Conservation (phyloP, 2,797 vertebrate species). For the Balearica regulorum region DNA sequence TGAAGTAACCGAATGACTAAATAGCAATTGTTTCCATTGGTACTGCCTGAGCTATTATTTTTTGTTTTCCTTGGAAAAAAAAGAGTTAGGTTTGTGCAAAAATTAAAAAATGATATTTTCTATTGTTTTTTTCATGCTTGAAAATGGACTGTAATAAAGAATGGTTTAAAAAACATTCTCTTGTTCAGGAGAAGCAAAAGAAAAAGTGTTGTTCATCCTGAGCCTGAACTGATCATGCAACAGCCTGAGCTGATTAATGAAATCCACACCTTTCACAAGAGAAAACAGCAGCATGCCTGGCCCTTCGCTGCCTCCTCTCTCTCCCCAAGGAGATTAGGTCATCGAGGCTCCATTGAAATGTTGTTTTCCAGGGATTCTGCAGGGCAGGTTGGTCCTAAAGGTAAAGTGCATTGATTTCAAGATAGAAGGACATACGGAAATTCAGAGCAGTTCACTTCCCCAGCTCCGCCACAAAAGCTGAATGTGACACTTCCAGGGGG, state of each 20-base stretch:
- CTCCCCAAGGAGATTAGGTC: neutral
- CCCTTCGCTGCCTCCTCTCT: neutral
- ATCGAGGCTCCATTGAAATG: neutral
- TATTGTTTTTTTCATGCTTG: neutral
- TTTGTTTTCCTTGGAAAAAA: neutral
- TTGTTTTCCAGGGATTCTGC: constrained; percentile 19
- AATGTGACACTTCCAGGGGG: neutral
- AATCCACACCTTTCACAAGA: neutral
- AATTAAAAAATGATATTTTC: neutral
- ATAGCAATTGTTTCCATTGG: neutral
- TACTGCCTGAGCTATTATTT: neutral
- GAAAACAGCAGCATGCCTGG: neutral
- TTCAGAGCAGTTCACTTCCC: neutral
- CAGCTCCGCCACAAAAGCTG: neutral
- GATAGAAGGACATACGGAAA: neutral
- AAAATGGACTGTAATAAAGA: neutral
- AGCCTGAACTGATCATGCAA: neutral
- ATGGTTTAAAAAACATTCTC: rapidly evolving
- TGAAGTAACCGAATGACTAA: neutral
- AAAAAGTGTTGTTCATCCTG: neutral
- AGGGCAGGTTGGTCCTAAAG: neutral
- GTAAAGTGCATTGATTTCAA: neutral
- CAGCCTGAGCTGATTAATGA: neutral
- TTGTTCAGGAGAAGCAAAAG: neutral
- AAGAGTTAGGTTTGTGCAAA: neutral